A percentile compares a stretch with the other conserved stretches of the same genome.
These are phyloP conservation scores for Drosophila meridiana DNA, from an alignment of 2,888 invertebrate genomes.

Conservation along the genomic window DNA sequence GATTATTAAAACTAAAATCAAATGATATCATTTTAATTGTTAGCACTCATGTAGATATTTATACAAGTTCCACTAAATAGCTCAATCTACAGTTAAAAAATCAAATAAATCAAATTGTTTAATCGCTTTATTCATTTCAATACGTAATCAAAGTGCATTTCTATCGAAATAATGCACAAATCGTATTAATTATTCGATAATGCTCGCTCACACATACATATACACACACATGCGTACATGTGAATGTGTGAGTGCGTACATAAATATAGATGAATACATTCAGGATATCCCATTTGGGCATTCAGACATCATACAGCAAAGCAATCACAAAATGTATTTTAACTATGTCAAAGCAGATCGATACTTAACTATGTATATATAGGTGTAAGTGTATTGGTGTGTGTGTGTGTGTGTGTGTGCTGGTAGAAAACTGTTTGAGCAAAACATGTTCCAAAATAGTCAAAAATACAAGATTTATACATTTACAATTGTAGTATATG, in stretches of 20 bases:
- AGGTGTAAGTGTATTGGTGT: conserved; percentile 11
- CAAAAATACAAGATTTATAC: conserved; percentile 57
- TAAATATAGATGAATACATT: conserved; percentile 27
- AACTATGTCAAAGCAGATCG: conserved; percentile 56
- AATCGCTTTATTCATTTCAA: conserved; percentile 68
- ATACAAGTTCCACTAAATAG: too few species aligned
- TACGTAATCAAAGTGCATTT: conserved; percentile 65
- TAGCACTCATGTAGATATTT: too few species aligned
- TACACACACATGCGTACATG: conserved; percentile 23
- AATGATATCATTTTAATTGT: too few species aligned
- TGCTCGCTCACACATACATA: conserved; percentile 29
- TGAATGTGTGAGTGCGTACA: conserved; percentile 18
- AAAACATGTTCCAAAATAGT: conserved; percentile 58
- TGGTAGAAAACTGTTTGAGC: conserved; percentile 52
- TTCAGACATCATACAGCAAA: conserved; percentile 54
- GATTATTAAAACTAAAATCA: too few species aligned
- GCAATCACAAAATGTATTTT: conserved; percentile 72
- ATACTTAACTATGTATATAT: conserved; percentile 31
- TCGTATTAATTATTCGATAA: conserved; percentile 57
- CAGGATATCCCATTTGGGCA: conserved; percentile 30
- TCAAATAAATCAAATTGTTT: conserved; percentile 24
- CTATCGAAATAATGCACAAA: conserved; percentile 66
- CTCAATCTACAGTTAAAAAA: not conserved
- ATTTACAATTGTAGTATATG: conserved; percentile 26
- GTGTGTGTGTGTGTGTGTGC: conserved; percentile 27